Conservation (phyloP, 2,113 vertebrate genomes). For the Psittacus erithacus region DNA sequence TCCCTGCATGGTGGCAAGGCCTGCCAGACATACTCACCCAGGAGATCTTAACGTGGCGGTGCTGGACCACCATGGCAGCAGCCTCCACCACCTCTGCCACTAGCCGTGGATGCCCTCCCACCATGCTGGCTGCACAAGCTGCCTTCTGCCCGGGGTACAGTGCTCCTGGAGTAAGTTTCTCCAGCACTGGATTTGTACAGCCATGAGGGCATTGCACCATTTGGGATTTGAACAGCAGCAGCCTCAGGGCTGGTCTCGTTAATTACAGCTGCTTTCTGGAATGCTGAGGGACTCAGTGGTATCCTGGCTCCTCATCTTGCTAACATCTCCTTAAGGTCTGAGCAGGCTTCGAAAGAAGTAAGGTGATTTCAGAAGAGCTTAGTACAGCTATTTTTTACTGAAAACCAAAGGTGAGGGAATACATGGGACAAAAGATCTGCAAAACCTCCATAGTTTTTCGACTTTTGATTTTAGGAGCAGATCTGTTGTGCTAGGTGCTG, state of each 20-base stretch:
- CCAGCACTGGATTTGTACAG: fast-evolving
- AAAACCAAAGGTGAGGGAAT: background rate
- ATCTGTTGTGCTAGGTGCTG: background rate
- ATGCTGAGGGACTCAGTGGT: background rate
- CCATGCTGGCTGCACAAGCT: background rate
- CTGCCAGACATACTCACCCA: background rate
- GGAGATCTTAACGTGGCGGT: fast-evolving
- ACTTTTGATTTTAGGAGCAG: background rate
- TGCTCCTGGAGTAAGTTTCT: fast-evolving
- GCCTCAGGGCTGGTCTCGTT: fast-evolving
- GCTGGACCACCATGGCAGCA: no score
- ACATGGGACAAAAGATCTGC: fast-evolving
- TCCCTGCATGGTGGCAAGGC: fast-evolving
- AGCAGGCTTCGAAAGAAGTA: background rate
- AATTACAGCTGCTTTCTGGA: background rate
- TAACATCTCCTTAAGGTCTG: background rate
- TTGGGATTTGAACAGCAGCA: fast-evolving
- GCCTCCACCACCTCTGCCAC: background rate
- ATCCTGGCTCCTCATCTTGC: background rate
- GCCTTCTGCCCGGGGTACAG: fast-evolving
- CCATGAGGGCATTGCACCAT: background rate
- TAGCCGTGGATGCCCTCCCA: fast-evolving
- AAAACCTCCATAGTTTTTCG: background rate
- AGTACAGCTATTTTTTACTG: background rate
- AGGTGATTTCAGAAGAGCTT: background rate